Base-by-base conservation (phyloP, 2,113 vertebrate species). In the Crotalus helleri region DNA sequence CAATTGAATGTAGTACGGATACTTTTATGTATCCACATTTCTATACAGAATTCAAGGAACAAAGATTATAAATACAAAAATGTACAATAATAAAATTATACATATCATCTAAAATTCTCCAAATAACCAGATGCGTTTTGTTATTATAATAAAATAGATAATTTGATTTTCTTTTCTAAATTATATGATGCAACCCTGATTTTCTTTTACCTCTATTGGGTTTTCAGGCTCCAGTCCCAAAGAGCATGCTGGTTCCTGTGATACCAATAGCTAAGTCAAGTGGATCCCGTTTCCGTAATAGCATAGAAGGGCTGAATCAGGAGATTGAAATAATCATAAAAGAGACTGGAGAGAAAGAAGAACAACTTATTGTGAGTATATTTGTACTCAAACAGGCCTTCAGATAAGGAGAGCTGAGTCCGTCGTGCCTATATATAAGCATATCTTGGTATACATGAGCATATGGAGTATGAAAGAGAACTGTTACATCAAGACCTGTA, bases 261-360 rank as follows among this genome's bases (percentile, higher is more conserved):
- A 98, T 99, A 95, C 99, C 99, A 15, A 99, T 99, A 95, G 97
- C 98, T 95, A 99, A 99, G 96, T 98, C 99, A 0, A 98, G 99
- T 0, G 98, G 98, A 15, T 99, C 99, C 1, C 98, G 99, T 87
- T 99, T 99, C 97, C 98, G 99, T 89, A 99, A 99, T 97, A 99
- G 99, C 10, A 98, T 99, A 55, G 99, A 99, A 97, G 99, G 99
- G 55, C 97, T 99, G 94, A 99, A 99, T 97, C 99, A 99, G 95
- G 99, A 99, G 97, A 99, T 99, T 57, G 99, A 99, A 94, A 99
- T 99, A 97, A 99, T 99, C 95, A 99, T 99, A 97, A 98, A 99
- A 53, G 99, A 99, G 97, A 98, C 98, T 0, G 98, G 98, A 3
- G 99, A 99, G 94, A 99, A 99, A 95, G 99, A 99, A 7, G 99